Evolutionary conservation across 2,888 invertebrate genomes (phyloP).

Genomic region (Byasa hedistus): DNA sequence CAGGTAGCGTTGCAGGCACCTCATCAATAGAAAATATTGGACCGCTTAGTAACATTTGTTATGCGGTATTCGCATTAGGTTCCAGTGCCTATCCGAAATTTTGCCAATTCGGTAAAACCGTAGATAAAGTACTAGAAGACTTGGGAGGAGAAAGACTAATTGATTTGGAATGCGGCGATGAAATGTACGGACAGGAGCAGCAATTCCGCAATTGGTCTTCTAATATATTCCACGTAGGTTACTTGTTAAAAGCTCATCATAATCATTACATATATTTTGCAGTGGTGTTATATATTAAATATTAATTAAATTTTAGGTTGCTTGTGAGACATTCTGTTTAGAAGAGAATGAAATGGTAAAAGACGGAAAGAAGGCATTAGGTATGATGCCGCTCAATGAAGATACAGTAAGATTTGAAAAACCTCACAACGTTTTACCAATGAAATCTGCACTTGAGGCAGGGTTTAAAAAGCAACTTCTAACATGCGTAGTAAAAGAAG

Average conservation of each 20-base stretch:
- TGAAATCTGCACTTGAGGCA: conserved; percentile 56
- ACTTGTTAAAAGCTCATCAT: neutral
- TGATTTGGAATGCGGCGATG: conserved; percentile 91
- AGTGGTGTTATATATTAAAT: neutral
- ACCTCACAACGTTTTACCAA: conserved; percentile 51
- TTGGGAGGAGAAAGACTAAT: conserved; percentile 93
- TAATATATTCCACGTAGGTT: conserved; percentile 88
- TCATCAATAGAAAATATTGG: conserved; percentile 89
- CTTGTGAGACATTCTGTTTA: conserved; percentile 95
- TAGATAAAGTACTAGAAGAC: conserved; percentile 92
- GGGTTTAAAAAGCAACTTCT: conserved; percentile 67
- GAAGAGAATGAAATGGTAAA: conserved; percentile 92
- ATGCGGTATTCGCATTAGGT: conserved; percentile 95
- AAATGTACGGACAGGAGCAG: conserved; percentile 97
- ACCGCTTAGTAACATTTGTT: conserved; percentile 93
- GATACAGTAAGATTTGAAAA: conserved; percentile 87
- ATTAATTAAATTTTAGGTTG: conserved; percentile 78
- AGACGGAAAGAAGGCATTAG: conserved; percentile 88
- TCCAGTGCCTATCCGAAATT: conserved; percentile 98
- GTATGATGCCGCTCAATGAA: conserved; percentile 85
- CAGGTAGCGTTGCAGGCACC: conserved; percentile 86
- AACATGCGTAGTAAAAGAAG: conserved; percentile 75
- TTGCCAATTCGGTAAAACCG: conserved; percentile 94
- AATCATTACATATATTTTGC: neutral
- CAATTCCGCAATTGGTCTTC: conserved; percentile 94